Conservation (phyloP, 2,113 vertebrate species). For the Corythoichthys haematopterus region DNA sequence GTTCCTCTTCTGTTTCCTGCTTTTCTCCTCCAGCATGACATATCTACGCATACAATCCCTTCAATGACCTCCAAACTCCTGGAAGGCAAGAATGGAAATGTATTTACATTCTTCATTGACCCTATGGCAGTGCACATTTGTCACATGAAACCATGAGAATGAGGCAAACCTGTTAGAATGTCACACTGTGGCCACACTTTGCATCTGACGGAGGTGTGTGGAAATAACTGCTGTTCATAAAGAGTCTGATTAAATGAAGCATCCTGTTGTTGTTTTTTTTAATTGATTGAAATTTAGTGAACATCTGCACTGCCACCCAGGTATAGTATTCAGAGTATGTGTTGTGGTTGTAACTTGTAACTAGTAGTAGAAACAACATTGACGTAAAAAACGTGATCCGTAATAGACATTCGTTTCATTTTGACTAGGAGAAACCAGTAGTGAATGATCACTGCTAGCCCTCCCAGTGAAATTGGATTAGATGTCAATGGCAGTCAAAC, state of each 20-base stretch:
- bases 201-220: constrained; percentile 5
- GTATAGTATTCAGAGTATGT: too few relatives aligned
- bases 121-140: background rate
- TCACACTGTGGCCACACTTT: background rate
- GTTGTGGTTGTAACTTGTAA: too few relatives aligned
- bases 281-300: background rate
- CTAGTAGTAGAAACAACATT: too few relatives aligned
- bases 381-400: too few relatives aligned
- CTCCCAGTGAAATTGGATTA: too few relatives aligned
- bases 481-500: too few relatives aligned
- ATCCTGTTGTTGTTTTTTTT: constrained; percentile 2
- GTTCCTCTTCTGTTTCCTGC: constrained; percentile 54
- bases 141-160: constrained; percentile 32
- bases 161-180: constrained; percentile 4
- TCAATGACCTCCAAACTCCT: constrained; percentile 9
- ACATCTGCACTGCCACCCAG: background rate
- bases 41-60: constrained; percentile 25
- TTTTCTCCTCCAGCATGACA: constrained; percentile 34
- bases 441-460: too few relatives aligned
- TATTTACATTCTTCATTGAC: constrained; percentile 21
- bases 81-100: constrained; percentile 30
- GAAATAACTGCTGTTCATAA: constrained; percentile 34
- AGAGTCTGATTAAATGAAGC: background rate
- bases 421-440: too few relatives aligned
- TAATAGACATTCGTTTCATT: too few relatives aligned